Conservation (phyloP, 2,113 vertebrate genomes). For the Equus przewalskii region DNA sequence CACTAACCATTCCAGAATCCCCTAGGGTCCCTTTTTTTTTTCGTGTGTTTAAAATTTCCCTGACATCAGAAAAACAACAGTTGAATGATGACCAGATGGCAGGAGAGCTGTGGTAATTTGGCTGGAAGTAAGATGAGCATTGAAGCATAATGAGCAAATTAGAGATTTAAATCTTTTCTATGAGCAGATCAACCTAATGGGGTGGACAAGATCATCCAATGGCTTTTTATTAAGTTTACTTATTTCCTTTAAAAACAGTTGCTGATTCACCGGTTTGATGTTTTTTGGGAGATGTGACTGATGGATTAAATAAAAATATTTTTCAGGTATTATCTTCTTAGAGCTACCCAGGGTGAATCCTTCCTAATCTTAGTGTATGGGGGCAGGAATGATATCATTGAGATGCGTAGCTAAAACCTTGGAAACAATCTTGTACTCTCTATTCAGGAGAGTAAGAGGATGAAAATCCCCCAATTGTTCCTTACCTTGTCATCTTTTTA, state of each 20-base stretch:
- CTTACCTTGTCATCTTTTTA: slow-evolving; percentile 82
- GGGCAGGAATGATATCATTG: slow-evolving; percentile 54
- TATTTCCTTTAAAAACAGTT: slow-evolving; percentile 67
- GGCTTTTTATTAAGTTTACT: slow-evolving; percentile 72
- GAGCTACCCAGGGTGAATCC: slow-evolving; percentile 55
- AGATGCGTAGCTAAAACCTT: slow-evolving; percentile 67
- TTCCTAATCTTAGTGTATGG: slow-evolving; percentile 71
- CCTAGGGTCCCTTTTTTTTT: slow-evolving; percentile 42
- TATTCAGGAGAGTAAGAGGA: slow-evolving; percentile 75
- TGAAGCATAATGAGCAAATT: slow-evolving; percentile 79
- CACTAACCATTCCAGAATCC: slow-evolving; percentile 46
- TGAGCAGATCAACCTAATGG: slow-evolving; percentile 83
- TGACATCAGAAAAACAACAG: slow-evolving; percentile 80
- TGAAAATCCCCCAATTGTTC: slow-evolving; percentile 80
- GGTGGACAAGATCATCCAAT: slow-evolving; percentile 79
- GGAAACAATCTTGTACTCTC: slow-evolving; percentile 76
- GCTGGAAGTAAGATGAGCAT: slow-evolving; percentile 70
- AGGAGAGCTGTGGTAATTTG: slow-evolving; percentile 75
- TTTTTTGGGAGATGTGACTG: slow-evolving; percentile 45
- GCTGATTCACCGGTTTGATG: slow-evolving; percentile 66
- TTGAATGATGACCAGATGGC: slow-evolving; percentile 83
- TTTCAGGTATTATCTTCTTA: slow-evolving; percentile 77
- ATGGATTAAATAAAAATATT: slow-evolving; percentile 74
- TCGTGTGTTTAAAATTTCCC: slow-evolving; percentile 77
- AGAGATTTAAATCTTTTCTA: slow-evolving; percentile 75